These are phyloP conservation scores for Taurulus bubalis DNA, from an alignment of 2,113 vertebrate species.

Conservation along the genomic window DNA sequence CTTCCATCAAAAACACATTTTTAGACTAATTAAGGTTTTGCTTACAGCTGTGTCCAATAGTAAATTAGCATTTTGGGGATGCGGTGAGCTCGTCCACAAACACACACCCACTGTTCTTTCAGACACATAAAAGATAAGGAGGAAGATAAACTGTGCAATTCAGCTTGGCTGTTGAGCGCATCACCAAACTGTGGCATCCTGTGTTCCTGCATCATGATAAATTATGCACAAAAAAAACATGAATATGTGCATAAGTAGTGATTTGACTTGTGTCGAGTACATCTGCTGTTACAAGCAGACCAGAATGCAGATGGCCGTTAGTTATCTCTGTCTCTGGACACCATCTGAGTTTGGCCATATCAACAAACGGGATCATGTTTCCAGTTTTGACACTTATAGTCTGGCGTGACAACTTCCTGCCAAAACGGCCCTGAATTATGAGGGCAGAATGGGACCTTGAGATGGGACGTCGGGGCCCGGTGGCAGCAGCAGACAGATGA, in stretches of 20 bases:
- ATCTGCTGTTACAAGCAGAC: not conserved
- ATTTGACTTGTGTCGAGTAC: not conserved
- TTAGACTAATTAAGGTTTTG: not conserved
- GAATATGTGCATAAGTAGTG: not conserved
- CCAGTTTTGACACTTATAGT: slow-evolving; percentile 4
- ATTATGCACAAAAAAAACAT: not conserved
- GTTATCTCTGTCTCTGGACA: slow-evolving; percentile 6
- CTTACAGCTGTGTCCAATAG: not conserved
- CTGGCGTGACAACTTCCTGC: slow-evolving; percentile 12
- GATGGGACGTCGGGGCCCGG: slow-evolving; percentile 2
- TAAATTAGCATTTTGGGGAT: not conserved
- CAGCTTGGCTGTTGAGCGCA: not conserved
- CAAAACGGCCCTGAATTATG: slow-evolving; percentile 35
- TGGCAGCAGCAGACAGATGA: slow-evolving; percentile 17
- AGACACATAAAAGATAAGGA: too few relatives aligned
- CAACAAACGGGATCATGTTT: slow-evolving; percentile 9
- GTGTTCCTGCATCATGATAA: not conserved
- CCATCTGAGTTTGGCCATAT: not conserved
- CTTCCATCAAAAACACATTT: not conserved
- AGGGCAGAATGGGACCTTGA: slow-evolving; percentile 33
- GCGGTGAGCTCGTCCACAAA: too few relatives aligned
- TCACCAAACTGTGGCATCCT: not conserved
- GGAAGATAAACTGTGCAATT: not conserved
- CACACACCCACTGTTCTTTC: not conserved
- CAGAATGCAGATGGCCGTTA: slow-evolving; percentile 9